Evolutionary conservation across 2,888 invertebrate species (phyloP).

Genomic region (Embidobia sp.): DNA sequence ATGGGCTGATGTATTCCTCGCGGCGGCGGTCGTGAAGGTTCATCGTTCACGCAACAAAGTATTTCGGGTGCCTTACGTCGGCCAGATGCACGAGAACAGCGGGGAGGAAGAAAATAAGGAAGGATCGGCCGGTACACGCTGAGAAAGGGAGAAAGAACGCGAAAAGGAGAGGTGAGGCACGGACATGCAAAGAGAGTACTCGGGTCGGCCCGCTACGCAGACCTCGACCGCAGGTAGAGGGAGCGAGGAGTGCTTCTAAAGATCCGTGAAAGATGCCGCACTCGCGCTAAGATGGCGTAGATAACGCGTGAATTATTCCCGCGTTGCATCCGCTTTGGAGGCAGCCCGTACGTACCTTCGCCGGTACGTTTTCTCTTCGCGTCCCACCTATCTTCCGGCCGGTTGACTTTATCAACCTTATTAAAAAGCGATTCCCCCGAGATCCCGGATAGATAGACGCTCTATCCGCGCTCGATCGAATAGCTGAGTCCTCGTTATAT

Average conservation of each 20-base stretch:
- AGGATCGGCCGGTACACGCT: slow-evolving; percentile 29
- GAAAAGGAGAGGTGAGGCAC: slow-evolving; percentile 3
- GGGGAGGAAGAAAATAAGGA: slow-evolving; percentile 41
- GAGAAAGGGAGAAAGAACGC: slow-evolving; percentile 28
- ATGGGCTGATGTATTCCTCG: slow-evolving; percentile 42
- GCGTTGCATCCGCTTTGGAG: slow-evolving; percentile 67
- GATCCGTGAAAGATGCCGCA: slow-evolving; percentile 75
- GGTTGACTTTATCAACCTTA: slow-evolving; percentile 80
- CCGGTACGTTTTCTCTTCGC: slow-evolving; percentile 65
- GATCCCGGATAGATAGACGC: slow-evolving; percentile 76
- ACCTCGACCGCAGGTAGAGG: too few relatives aligned
- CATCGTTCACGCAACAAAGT: slow-evolving; percentile 53
- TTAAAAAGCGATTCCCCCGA: slow-evolving; percentile 78
- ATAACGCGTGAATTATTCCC: slow-evolving; percentile 80
- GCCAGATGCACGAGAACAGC: slow-evolving; percentile 42
- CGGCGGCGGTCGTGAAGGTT: slow-evolving; percentile 41
- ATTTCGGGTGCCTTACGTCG: too few relatives aligned
- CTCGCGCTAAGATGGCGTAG: slow-evolving; percentile 78
- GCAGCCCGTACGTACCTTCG: slow-evolving; percentile 66
- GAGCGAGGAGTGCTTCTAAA: slow-evolving; percentile 58
- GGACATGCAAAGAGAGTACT: slow-evolving; percentile 55
- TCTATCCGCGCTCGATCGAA: slow-evolving; percentile 71
- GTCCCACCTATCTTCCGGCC: slow-evolving; percentile 68
- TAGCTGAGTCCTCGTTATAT: slow-evolving; percentile 66
- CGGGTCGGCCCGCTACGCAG: too few relatives aligned